Evolutionary conservation across 1,140 invertebrate species (phyloP).

Genomic region (Argopecten irradians): DNA sequence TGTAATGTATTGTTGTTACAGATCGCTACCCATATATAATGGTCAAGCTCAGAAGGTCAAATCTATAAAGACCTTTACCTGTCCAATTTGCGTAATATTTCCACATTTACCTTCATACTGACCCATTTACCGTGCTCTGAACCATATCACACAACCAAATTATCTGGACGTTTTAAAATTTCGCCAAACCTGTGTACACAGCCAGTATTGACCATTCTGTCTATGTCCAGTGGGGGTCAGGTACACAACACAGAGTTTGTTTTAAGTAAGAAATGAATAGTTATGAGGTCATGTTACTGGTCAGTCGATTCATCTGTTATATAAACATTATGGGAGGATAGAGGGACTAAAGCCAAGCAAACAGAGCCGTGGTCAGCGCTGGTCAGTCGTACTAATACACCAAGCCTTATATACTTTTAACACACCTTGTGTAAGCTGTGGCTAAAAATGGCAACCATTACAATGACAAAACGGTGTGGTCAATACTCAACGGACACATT

Average conservation of each 20-base stretch:
- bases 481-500: background rate
- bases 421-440: background rate
- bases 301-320: slow-evolving; percentile 3
- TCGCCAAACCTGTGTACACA: background rate
- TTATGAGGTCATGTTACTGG: slow-evolving; percentile 11
- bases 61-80: background rate
- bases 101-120: slow-evolving; percentile 13
- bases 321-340: background rate
- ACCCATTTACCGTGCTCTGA: slow-evolving; percentile 4
- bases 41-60: background rate
- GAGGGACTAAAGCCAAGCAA: background rate
- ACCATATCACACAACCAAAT: background rate
- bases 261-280: slow-evolving; percentile 23
- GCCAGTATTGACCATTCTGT: slow-evolving; percentile 4
- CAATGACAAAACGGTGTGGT: background rate
- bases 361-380: background rate
- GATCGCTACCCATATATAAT: background rate
- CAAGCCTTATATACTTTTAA: background rate
- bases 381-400: background rate
- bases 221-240: slow-evolving; percentile 19
- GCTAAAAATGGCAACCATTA: background rate
- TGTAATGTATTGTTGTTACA: background rate
- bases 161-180: background rate
- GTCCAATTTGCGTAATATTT: slow-evolving; percentile 18
- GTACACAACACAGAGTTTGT: background rate